Percentiles rank a stretch among this genome's conserved stretches.
phyloP scores from a whole-genome alignment of 2,888 invertebrate species.

The Oligia latruncula region DNA sequence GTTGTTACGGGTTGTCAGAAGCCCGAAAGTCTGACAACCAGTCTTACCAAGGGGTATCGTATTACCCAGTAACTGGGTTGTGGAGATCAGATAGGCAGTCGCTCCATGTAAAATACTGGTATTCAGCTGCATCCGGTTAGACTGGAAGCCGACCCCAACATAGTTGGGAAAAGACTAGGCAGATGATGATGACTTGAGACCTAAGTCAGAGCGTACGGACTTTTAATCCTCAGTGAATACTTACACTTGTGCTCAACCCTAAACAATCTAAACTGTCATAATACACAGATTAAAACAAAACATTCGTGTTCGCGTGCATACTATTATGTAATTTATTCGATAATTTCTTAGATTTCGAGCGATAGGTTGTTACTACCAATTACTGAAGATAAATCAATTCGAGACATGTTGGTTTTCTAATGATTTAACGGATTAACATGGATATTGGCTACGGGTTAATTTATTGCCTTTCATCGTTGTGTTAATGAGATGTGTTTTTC shows the following conservation, averaged over 20 bases:
- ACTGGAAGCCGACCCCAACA: too few relatives aligned
- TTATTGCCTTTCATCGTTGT: slow-evolving; percentile 2
- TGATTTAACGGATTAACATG: slow-evolving; percentile 40
- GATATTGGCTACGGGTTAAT: not conserved
- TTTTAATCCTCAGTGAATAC: not conserved
- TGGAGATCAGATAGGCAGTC: too few relatives aligned
- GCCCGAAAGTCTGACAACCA: too few relatives aligned
- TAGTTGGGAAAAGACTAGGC: too few relatives aligned
- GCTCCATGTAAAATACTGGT: too few relatives aligned
- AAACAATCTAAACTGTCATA: slow-evolving; percentile 3
- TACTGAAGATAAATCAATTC: slow-evolving; percentile 45
- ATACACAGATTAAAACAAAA: slow-evolving; percentile 2
- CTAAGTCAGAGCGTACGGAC: too few relatives aligned
- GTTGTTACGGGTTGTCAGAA: too few relatives aligned
- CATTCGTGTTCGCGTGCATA: slow-evolving; percentile 52
- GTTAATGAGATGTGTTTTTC: not conserved
- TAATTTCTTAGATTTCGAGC: slow-evolving; percentile 22
- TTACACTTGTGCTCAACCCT: not conserved
- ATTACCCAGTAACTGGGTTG: too few relatives aligned
- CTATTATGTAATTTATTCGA: slow-evolving; percentile 56
- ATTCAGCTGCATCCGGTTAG: too few relatives aligned
- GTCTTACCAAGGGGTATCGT: too few relatives aligned
- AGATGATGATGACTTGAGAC: too few relatives aligned
- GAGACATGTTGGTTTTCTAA: slow-evolving; percentile 51
- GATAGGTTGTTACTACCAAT: slow-evolving; percentile 55